Conservation (phyloP, 2,888 invertebrate species). For the Agrotis puta region DNA sequence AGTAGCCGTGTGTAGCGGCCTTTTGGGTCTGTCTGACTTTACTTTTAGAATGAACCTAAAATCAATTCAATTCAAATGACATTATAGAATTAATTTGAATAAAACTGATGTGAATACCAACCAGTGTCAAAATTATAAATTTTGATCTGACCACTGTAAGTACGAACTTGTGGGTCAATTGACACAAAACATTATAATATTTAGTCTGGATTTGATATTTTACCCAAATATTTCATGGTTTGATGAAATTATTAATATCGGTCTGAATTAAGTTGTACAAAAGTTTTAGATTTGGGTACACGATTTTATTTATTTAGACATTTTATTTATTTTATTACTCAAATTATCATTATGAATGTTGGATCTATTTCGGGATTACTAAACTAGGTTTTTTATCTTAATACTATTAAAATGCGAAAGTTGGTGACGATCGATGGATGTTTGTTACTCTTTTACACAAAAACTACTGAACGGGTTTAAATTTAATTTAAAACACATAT, state of each 20-base stretch:
- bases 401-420: too few species aligned
- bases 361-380: too few species aligned
- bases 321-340: too few species aligned
- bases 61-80: background rate
- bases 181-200: slow-evolving; percentile 13
- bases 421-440: too few species aligned
- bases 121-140: slow-evolving; percentile 15
- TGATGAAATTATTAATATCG: slow-evolving; percentile 1
- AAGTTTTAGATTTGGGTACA: background rate
- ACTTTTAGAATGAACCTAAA: too few species aligned
- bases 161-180: slow-evolving; percentile 31
- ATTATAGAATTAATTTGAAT: slow-evolving; percentile 21
- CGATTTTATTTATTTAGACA: too few species aligned
- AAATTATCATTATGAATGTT: too few species aligned
- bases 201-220: slow-evolving; percentile 12
- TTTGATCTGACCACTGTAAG: slow-evolving; percentile 18
- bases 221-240: background rate
- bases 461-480: too few species aligned
- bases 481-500: too few species aligned
- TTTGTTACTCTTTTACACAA: too few species aligned
- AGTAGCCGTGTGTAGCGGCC: too few species aligned
- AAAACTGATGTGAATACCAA: slow-evolving; percentile 7
- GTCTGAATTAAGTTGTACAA: background rate
- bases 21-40: background rate
- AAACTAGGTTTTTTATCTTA: too few species aligned